A percentile compares a stretch with the other conserved stretches of the same genome.
Evolutionary conservation across 2,888 invertebrate species (phyloP).

Genomic region (Drosophila nr. perissopoda): DNA sequence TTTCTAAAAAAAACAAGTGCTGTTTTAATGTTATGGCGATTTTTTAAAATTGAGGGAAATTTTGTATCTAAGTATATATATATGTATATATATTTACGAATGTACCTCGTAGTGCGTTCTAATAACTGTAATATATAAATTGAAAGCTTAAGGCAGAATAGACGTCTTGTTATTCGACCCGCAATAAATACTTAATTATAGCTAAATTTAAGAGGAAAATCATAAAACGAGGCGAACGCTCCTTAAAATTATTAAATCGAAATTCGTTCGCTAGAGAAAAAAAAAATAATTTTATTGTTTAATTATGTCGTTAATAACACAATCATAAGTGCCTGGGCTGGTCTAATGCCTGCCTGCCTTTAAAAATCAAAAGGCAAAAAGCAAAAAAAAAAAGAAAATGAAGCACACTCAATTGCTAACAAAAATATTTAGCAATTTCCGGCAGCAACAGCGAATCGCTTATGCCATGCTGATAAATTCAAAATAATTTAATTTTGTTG

Average conservation of each 20-base stretch:
- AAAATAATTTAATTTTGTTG: conserved; percentile 77
- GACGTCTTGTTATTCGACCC: neutral
- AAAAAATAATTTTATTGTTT: conserved; percentile 44
- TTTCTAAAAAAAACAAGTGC: neutral
- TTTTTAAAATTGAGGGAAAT: neutral
- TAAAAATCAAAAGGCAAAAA: conserved; percentile 9
- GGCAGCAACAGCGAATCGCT: conserved; percentile 48
- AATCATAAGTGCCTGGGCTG: conserved; percentile 57
- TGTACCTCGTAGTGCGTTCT: neutral
- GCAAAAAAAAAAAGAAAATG: neutral
- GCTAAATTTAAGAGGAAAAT: conserved; percentile 1
- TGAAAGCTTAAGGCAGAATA: neutral
- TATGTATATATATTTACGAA: neutral
- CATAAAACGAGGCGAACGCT: neutral
- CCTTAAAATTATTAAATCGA: conserved; percentile 24
- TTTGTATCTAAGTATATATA: neutral
- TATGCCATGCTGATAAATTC: conserved; percentile 70
- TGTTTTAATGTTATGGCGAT: too few species aligned
- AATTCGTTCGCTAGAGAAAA: conserved; percentile 9
- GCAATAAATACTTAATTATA: conserved; percentile 8
- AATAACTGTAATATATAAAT: conserved; percentile 4
- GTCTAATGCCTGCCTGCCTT: conserved; percentile 14
- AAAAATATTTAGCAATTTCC: conserved; percentile 78
- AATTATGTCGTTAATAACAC: conserved; percentile 78
- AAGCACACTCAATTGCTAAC: conserved; percentile 61